Conservation (phyloP, 2,113 vertebrate genomes). For the Phalacrocorax pelagicus region DNA sequence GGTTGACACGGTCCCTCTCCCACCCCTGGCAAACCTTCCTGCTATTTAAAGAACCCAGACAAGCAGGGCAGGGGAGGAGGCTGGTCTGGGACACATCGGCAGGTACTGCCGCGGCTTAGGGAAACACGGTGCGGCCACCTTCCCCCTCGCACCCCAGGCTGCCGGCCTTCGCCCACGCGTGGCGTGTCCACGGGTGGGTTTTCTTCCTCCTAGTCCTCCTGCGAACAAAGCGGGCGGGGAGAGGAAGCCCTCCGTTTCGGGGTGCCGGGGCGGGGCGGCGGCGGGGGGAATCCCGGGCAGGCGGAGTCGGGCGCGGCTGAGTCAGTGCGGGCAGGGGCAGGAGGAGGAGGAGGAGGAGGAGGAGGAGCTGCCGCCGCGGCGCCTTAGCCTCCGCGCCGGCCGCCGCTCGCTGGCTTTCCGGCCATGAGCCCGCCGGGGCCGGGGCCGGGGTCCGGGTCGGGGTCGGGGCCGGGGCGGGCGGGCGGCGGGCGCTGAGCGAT, state of each 20-base stretch:
- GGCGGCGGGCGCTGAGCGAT: no score
- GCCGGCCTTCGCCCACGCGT: not conserved
- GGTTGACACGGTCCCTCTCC: not conserved
- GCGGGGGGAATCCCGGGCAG: constrained; percentile 18
- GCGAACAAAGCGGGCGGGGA: rapidly evolving
- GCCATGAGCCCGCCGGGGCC: no score
- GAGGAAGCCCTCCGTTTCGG: no score
- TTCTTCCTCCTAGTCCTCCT: rapidly evolving
- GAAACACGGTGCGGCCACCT: rapidly evolving
- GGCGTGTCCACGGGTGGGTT: not conserved
- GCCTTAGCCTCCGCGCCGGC: no score
- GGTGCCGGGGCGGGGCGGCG: not conserved
- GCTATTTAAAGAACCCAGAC: not conserved
- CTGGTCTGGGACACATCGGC: rapidly evolving
- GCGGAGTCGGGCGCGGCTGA: constrained; percentile 1
- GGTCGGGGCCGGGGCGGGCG: no score
- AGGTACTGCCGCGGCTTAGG: rapidly evolving
- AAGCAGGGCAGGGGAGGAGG: not conserved
- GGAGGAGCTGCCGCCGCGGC: no score
- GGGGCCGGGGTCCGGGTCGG: no score
- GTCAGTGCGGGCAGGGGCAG: no score
- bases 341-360: no score
- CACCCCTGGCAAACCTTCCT: not conserved
- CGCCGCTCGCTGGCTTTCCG: no score
- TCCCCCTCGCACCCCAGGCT: rapidly evolving